Base-by-base conservation (phyloP, 2,797 vertebrate species). In the Helicolenus hilgendorfi region DNA sequence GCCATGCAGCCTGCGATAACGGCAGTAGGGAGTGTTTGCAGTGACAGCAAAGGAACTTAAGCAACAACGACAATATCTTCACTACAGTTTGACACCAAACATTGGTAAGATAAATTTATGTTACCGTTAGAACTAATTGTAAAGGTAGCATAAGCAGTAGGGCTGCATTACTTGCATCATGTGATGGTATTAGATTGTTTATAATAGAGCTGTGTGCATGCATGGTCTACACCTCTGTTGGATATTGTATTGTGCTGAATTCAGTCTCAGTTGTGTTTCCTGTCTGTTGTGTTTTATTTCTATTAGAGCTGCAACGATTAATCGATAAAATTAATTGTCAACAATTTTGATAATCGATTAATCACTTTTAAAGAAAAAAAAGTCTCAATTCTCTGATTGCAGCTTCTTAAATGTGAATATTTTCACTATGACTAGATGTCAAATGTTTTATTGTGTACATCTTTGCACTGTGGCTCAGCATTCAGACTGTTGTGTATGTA, bases 1-100 rank as follows among this genome's bases (percentile, higher is more conserved):
- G 86, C 88, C 78, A 29, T 81, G 41, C 74, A 62, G 59, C 11
- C 36, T 4, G 55, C 77, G 95, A 96, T 96, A 96, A 88, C 58
- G 1, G 63, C 76, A 79, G 77, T 41, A 5, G 27, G 27, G 59
- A 84, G 83, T 69, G 83, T 92, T 89, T 88, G 59, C 74, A 92
- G 72, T 88, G 79, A 89, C 90, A 91, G 79, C 73, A 88, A 58
- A 90, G 55, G 15, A 60, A 93, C 83, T 82, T 77, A 1, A 84
- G 82, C 78, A 84, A 79, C 67, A 63, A 9, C 36, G n/a, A 0
- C 72, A 65, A 83, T 31, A 74, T 64, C 75, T 45, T 76, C 73
- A 11, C 26, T 22, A 1, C 65, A 26, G 41, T 81, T 67, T 62
- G 72, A 41, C 67, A 24, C 11, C 6, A 60, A 65, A 35, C 58